Base-by-base conservation (phyloP, 2,797 vertebrate genomes). In the Chaetophractus vellerosus region DNA sequence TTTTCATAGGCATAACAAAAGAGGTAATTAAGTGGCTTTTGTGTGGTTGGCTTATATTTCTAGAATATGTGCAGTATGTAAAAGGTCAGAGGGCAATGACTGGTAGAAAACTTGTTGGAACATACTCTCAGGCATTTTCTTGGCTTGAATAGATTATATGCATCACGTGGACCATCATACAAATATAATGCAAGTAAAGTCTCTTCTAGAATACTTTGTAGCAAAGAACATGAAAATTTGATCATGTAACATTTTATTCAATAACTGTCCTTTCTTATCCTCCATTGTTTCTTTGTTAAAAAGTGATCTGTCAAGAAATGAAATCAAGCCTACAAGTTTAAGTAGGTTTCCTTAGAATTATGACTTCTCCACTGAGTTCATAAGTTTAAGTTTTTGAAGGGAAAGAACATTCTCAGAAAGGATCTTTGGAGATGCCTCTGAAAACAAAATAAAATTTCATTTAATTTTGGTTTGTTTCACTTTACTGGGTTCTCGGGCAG, bases 381-480 rank as follows among this genome's bases (percentile, higher is more conserved):
- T 2, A 76, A 15, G 75, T 59, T 81, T 93, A 88, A 75, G 36
- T 76, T 1, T 55, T 88, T 80, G 9, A 76, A 95, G 48, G 71
- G 88, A 83, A 68, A 75, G 26, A 80, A 38, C 21, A 41, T 59
- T 45, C 2, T 41, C 14, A 95, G 50, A 71, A 93, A 75, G 6
- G 11, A 57, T 48, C 31, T 87, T 88, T 76, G n/a, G 57, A 95
- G 36, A 48, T 33, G 57, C 1, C 4, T 38, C 18, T 61, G 31
- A 76, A 92, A 90, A 24, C 38, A 88, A 74, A 16, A 7, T 41
- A 59, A 71, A 8, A 66, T 72, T 89, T 88, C 63, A 8, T 71
- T 85, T 80, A 69, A 19, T 63, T 92, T 91, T 57, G 14, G 69
- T 94, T 91, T 66, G 14, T 71, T 94, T 89, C 41, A 91, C 16